Evolutionary conservation across 2,113 vertebrate species (phyloP).

Genomic region (Eptesicus fuscus): DNA sequence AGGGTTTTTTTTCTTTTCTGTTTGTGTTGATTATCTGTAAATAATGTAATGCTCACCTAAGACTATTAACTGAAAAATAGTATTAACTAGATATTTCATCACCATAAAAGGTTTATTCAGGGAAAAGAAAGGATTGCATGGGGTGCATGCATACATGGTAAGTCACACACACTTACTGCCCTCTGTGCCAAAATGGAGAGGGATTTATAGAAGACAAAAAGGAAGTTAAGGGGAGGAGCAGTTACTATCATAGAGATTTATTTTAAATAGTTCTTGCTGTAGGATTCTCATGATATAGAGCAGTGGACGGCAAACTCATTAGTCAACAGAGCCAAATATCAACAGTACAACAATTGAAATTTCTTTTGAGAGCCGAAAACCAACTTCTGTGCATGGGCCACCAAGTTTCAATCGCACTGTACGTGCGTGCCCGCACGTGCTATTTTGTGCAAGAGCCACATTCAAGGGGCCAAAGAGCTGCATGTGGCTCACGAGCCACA

Average conservation of each 20-base stretch:
- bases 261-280: neutral
- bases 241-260: neutral
- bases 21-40: neutral
- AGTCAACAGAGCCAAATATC: no score
- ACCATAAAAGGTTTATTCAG: neutral
- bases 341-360: no score
- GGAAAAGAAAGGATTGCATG: neutral
- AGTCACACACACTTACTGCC: neutral
- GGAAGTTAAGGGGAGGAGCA: neutral
- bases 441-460: no score
- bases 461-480: no score
- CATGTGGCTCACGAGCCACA: no score
- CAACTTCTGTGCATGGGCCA: no score
- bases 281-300: neutral
- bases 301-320: no score
- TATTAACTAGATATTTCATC: neutral
- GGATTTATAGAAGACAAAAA: neutral
- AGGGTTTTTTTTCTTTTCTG: neutral
- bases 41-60: neutral
- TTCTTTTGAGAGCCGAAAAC: no score
- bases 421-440: no score
- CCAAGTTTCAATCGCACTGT: no score
- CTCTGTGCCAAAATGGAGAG: neutral
- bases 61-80: neutral
- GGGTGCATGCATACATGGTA: neutral